These are phyloP conservation scores for Leptopilina myrica DNA, from an alignment of 2,888 invertebrate genomes.

Conservation along the genomic window DNA sequence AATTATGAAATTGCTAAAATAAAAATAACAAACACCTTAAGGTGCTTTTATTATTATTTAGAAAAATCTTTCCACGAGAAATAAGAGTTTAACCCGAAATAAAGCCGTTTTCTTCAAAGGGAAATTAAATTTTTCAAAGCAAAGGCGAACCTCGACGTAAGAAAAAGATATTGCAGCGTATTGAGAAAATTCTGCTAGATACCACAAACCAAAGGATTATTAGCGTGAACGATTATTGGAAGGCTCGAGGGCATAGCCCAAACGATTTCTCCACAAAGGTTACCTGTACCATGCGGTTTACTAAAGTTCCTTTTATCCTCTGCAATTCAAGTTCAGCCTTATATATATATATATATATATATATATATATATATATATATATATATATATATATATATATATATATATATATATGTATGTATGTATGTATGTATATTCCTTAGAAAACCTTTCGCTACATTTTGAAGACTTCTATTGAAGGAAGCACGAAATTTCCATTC, in stretches of 20 bases:
- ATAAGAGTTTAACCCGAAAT: too few species aligned
- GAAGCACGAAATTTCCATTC: constrained; percentile 25
- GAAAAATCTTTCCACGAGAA: too few species aligned
- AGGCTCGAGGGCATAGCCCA: constrained; percentile 8
- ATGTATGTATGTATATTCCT: neutral
- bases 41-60: too few species aligned
- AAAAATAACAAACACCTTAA: too few species aligned
- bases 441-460: constrained; percentile 2
- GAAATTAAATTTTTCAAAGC: neutral
- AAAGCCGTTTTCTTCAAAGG: too few species aligned
- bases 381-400: too few species aligned
- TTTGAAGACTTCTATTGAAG: neutral
- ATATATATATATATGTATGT: too few species aligned
- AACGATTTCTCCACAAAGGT: constrained; percentile 19
- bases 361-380: too few species aligned
- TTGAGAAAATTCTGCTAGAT: constrained; percentile 8
- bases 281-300: neutral
- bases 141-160: neutral
- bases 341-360: too few species aligned
- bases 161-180: constrained; percentile 8
- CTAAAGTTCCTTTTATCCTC: constrained; percentile 33
- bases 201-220: constrained; percentile 28
- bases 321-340: neutral
- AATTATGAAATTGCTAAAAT: too few species aligned
- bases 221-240: constrained; percentile 28